These are phyloP conservation scores for Endotricha flammealis DNA, from an alignment of 2,888 invertebrate species.

Conservation along the genomic window DNA sequence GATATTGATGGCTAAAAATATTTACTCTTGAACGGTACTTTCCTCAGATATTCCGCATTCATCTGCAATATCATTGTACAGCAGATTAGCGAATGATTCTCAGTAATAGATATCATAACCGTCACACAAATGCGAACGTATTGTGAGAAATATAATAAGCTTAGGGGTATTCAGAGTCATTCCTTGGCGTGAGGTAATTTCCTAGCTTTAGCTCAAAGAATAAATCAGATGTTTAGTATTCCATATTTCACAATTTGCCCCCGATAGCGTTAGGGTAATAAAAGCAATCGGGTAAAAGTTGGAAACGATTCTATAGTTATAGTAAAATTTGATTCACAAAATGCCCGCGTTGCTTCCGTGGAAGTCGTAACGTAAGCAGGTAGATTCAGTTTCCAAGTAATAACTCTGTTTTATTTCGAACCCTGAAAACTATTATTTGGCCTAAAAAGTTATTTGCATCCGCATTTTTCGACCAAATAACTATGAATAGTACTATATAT, in stretches of 20 bases:
- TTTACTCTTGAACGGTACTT: not conserved
- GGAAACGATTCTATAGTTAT: slow-evolving; percentile 6
- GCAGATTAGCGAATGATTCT: slow-evolving; percentile 35
- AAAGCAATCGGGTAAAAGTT: slow-evolving; percentile 20
- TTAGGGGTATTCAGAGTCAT: slow-evolving; percentile 47
- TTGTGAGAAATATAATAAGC: slow-evolving; percentile 52
- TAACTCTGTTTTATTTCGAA: slow-evolving; percentile 7
- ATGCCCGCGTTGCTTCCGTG: slow-evolving; percentile 1
- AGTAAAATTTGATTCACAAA: not conserved
- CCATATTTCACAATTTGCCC: slow-evolving; percentile 62
- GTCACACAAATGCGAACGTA: slow-evolving; percentile 44
- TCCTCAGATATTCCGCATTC: slow-evolving; percentile 7
- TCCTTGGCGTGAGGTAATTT: slow-evolving; percentile 48
- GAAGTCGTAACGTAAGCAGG: slow-evolving; percentile 7
- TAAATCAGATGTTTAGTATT: slow-evolving; percentile 57
- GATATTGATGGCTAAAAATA: not conserved
- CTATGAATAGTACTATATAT: too few relatives aligned
- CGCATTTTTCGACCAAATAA: too few relatives aligned
- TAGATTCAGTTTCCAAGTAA: slow-evolving; percentile 8
- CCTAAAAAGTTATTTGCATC: too few relatives aligned
- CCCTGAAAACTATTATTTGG: slow-evolving; percentile 3
- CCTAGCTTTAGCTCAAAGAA: slow-evolving; percentile 30
- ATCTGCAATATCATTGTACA: slow-evolving; percentile 19
- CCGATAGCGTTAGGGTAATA: slow-evolving; percentile 34
- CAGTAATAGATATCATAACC: slow-evolving; percentile 42